Evolutionary conservation across 2,113 vertebrate genomes (phyloP), one percentile per base, ranked within the genome.

Genomic region (Deroptyus accipitrinus): DNA sequence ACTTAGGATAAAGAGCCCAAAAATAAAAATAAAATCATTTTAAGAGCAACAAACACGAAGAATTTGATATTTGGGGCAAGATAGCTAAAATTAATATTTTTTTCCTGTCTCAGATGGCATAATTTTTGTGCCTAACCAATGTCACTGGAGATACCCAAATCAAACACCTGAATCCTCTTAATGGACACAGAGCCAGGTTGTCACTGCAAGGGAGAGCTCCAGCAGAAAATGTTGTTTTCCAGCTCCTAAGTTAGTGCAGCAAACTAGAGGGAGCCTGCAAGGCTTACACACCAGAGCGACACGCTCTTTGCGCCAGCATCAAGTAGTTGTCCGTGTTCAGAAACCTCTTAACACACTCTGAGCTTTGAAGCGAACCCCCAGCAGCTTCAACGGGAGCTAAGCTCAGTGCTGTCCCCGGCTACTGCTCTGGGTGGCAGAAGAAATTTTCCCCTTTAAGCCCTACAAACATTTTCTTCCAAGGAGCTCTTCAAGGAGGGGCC

Each of bases 311-410:
- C n/a, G 7, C 8, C 5, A 1, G 57, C 33, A 37, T 30, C 59
- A 35, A 49, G 49, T 11, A 52, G 3, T 44, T 10, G 5, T 51
- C 67, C 52, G 63, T 5, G 75, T 2, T 39, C 48, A 33, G 66
- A n/a, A 22, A 33, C 33, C 81, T 3, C 72, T 17, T 4, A 44
- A 41, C 44, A 44, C 24, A 12, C 4, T 0, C 33, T 11, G 63
- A 37, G 67, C 57, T 46, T 75, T 30, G 83, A 23, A 13, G 3
- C 0, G 8, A 63, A 14, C 15, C 57, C 19, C 52, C 59, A 13
- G 86, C 37, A 72, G 41, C 42, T 46, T 20, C 3, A 0, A 5
- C 0, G 24, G 48, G 68, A 69, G 20, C 1, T 19, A 3, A 37
- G 22, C 20, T 42, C 46, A 14, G 30, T 0, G 23, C 0, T 3